These are phyloP conservation scores for Percopsis transmontana DNA, from an alignment of 2,113 vertebrate genomes.

Conservation along the genomic window DNA sequence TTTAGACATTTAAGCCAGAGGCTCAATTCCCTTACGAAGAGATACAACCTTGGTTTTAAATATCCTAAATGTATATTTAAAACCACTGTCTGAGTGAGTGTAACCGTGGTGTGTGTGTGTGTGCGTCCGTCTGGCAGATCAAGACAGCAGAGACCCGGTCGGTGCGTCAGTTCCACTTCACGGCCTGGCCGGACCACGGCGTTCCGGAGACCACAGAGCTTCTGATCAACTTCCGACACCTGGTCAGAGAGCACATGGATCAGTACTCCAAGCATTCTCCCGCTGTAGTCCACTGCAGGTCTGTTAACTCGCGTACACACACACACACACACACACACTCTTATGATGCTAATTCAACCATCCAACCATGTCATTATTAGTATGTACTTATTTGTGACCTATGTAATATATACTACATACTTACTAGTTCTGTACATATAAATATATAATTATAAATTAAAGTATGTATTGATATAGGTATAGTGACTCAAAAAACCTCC, in stretches of 20 bases:
- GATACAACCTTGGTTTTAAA: not conserved
- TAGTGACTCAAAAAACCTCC: too few species aligned
- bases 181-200: conserved; percentile 94
- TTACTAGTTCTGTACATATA: too few species aligned
- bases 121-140: conserved; percentile 66
- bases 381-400: too few species aligned
- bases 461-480: too few species aligned
- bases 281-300: conserved; percentile 97
- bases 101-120: not conserved
- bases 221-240: conserved; percentile 91
- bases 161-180: conserved; percentile 96
- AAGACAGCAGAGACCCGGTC: conserved; percentile 83
- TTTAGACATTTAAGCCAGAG: not conserved
- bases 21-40: too few species aligned
- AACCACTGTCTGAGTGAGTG: not conserved
- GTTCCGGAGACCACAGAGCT: conserved; percentile 92
- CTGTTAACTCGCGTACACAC: conserved; percentile 1
- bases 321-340: conserved; percentile 10
- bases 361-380: too few species aligned
- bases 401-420: too few species aligned
- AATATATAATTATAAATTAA: too few species aligned
- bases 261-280: conserved; percentile 83
- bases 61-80: too few species aligned
- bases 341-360: too few species aligned
- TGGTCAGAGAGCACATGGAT: conserved; percentile 89